Conservation (phyloP, 1,140 invertebrate genomes). For the Aphidius gifuensis region DNA sequence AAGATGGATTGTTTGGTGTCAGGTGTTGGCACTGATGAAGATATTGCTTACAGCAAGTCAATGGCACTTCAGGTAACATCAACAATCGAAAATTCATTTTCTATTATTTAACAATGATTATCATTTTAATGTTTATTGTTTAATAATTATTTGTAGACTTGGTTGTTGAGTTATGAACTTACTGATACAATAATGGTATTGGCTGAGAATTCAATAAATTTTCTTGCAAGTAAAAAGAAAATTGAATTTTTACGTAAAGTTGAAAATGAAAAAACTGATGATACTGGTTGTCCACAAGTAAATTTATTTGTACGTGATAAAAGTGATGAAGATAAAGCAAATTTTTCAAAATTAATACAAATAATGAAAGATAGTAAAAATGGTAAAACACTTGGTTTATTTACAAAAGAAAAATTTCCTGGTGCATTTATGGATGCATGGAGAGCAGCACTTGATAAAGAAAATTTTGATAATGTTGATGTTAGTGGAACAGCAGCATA, state of each 20-base stretch:
- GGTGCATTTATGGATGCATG: conserved; percentile 92
- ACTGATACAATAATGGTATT: conserved; percentile 94
- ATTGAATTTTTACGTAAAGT: conserved; percentile 93
- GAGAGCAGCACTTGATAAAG: conserved; percentile 72
- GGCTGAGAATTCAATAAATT: conserved; percentile 78
- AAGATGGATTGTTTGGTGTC: conserved; percentile 89
- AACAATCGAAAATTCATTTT: neutral
- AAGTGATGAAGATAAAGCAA: conserved; percentile 92
- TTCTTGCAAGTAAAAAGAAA: conserved; percentile 96
- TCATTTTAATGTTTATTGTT: conserved; percentile 2
- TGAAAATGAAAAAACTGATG: conserved; percentile 84
- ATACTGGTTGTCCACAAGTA: conserved; percentile 75
- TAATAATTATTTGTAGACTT: conserved; percentile 73
- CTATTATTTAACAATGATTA: neutral
- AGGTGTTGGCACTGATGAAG: conserved; percentile 88
- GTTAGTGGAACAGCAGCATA: conserved; percentile 80
- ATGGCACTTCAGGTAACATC: conserved; percentile 79
- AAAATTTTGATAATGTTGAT: conserved; percentile 83
- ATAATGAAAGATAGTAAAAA: conserved; percentile 85
- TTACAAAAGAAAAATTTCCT: conserved; percentile 90
- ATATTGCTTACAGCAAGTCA: conserved; percentile 94
- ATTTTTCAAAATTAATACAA: conserved; percentile 85
- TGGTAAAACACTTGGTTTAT: conserved; percentile 89
- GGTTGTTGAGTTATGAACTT: conserved; percentile 96
- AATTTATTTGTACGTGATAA: conserved; percentile 89